phyloP scores from a whole-genome alignment of 1,140 invertebrate genomes.

The Anadara kagoshimensis region DNA sequence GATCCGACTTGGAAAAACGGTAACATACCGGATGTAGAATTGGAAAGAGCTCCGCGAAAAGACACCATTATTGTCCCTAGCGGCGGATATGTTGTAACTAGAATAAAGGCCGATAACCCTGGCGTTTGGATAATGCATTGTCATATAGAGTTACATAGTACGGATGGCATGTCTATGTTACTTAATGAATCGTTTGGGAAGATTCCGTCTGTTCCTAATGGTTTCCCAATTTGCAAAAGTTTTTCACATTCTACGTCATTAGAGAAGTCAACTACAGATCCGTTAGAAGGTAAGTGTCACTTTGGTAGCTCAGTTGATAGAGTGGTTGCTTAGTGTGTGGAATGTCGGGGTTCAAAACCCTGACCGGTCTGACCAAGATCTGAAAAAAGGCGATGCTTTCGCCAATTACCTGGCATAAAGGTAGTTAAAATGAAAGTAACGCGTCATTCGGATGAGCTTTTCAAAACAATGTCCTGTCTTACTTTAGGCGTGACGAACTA shows the following conservation, averaged over 20 bases:
- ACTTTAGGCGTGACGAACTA: no score
- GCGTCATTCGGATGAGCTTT: no score
- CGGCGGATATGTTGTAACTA: slow-evolving; percentile 80
- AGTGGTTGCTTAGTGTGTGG: no score
- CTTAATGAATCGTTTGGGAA: slow-evolving; percentile 61
- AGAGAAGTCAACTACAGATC: not conserved
- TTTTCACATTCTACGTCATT: not conserved
- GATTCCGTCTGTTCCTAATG: slow-evolving; percentile 32
- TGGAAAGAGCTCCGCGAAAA: slow-evolving; percentile 79
- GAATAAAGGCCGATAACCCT: slow-evolving; percentile 85
- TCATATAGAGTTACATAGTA: slow-evolving; percentile 62
- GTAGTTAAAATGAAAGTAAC: no score
- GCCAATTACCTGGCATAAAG: no score
- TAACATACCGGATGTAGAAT: slow-evolving; percentile 47
- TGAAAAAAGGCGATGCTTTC: no score
- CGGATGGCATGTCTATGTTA: slow-evolving; percentile 63
- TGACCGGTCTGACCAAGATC: no score
- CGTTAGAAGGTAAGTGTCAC: no score
- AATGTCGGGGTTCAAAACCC: no score
- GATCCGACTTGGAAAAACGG: slow-evolving; percentile 47
- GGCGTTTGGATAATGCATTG: slow-evolving; percentile 69
- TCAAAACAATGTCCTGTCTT: no score
- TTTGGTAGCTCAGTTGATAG: no score
- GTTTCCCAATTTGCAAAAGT: slow-evolving; percentile 52
- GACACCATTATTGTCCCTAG: slow-evolving; percentile 82